phyloP scores from a whole-genome alignment of 2,888 invertebrate species.

The Seira ritae region DNA sequence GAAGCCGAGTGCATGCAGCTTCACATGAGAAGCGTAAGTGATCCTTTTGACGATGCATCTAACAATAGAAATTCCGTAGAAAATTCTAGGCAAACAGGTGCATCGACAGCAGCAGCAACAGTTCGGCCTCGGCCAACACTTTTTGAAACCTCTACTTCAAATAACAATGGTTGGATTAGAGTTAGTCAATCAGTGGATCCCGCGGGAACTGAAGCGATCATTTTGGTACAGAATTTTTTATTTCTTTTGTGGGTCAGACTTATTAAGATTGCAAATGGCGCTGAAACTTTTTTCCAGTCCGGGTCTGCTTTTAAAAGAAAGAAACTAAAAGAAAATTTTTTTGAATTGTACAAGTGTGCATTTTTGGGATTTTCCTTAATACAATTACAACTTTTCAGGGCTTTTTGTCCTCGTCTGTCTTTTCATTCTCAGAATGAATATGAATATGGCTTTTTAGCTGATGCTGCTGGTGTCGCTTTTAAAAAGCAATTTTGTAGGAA shows the following conservation, averaged over 20 bases:
- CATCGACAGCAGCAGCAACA: constrained; percentile 49
- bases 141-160: not conserved
- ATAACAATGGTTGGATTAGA: constrained; percentile 40
- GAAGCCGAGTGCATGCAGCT: constrained; percentile 91
- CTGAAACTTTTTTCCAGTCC: constrained; percentile 4
- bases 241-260: not conserved
- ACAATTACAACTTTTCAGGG: too few species aligned
- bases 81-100: constrained; percentile 16
- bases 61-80: constrained; percentile 13
- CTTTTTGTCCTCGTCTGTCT: too few species aligned
- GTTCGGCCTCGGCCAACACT: too few species aligned
- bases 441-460: constrained; percentile 31
- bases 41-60: constrained; percentile 48
- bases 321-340: too few species aligned
- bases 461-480: constrained; percentile 46
- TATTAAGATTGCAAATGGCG: not conserved
- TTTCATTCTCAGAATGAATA: too few species aligned
- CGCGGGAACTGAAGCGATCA: constrained; percentile 25
- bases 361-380: too few species aligned
- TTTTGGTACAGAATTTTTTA: not conserved
- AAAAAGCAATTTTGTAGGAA: too few species aligned
- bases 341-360: too few species aligned
- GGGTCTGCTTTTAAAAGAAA: constrained; percentile 8
- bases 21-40: constrained; percentile 90
- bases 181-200: not conserved